Evolutionary conservation across 2,888 invertebrate species (phyloP).

Genomic region (Xanthia icteritia): DNA sequence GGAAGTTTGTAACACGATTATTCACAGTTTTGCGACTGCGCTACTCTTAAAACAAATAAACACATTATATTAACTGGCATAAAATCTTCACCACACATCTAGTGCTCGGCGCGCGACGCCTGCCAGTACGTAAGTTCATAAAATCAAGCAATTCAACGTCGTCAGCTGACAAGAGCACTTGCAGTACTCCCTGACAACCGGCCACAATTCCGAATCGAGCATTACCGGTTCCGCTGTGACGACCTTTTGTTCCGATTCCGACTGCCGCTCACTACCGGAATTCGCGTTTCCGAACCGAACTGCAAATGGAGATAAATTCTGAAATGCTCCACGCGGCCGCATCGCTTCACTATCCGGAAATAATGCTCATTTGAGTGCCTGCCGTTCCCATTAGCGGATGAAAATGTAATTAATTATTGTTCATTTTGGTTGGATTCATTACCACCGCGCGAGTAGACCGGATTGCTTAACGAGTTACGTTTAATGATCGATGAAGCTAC

Average conservation of each 20-base stretch:
- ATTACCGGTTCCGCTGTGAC: constrained; percentile 81
- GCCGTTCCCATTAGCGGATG: constrained; percentile 76
- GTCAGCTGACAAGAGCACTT: constrained; percentile 76
- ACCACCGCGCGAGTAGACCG: constrained; percentile 70
- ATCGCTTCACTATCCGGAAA: constrained; percentile 74
- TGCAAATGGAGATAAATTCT: constrained; percentile 83
- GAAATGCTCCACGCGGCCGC: constrained; percentile 70
- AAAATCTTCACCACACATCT: constrained; percentile 20
- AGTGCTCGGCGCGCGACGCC: not conserved
- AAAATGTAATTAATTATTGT: constrained; percentile 82
- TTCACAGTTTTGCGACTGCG: not conserved
- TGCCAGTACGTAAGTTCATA: constrained; percentile 60
- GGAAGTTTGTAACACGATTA: not conserved
- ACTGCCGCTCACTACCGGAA: constrained; percentile 75
- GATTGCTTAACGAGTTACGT: constrained; percentile 70
- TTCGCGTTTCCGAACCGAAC: constrained; percentile 80
- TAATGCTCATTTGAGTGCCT: constrained; percentile 77
- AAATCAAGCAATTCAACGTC: constrained; percentile 70
- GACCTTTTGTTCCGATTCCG: constrained; percentile 81
- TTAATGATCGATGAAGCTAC: constrained; percentile 66
- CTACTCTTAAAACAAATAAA: not conserved
- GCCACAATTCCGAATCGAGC: constrained; percentile 82
- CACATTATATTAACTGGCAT: constrained; percentile 7
- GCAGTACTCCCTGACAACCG: constrained; percentile 69
- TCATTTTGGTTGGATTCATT: constrained; percentile 78